A percentile compares a stretch with the other conserved stretches of the same genome.
Evolutionary conservation across 2,797 vertebrate species (phyloP).

Genomic region (Myotis daubentonii): DNA sequence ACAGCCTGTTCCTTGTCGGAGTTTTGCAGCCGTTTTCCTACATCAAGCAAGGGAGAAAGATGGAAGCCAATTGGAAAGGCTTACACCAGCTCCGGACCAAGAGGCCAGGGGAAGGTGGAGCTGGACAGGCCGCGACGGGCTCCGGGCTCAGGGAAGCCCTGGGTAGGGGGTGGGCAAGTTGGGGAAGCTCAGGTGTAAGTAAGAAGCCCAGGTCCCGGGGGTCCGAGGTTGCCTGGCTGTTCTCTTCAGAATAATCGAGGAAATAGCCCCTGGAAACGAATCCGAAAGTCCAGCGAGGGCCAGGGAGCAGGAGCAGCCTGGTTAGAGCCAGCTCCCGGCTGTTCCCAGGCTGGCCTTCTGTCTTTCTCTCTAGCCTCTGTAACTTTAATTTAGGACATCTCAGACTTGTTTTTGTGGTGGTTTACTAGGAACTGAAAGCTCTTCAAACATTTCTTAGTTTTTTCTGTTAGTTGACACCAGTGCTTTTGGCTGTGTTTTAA

Average conservation of each 20-base stretch:
- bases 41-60: too few relatives aligned
- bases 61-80: background rate
- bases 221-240: background rate
- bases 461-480: background rate
- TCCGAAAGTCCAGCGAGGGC: background rate
- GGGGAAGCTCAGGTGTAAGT: background rate
- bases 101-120: background rate
- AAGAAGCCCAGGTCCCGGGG: background rate
- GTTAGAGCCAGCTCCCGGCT: background rate
- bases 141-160: background rate
- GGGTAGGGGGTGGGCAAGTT: background rate
- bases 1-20: background rate
- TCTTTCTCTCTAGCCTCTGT: background rate
- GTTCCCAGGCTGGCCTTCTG: too few relatives aligned
- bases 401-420: background rate
- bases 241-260: background rate
- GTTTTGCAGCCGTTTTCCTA: background rate
- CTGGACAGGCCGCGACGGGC: background rate
- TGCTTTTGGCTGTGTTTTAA: background rate
- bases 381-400: too few relatives aligned
- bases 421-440: background rate
- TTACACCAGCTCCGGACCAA: accelerated
- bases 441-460: background rate
- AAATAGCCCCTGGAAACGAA: background rate
- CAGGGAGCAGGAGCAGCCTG: background rate